Base-by-base conservation (phyloP, 2,797 vertebrate genomes). In the Okamejei kenojei region DNA sequence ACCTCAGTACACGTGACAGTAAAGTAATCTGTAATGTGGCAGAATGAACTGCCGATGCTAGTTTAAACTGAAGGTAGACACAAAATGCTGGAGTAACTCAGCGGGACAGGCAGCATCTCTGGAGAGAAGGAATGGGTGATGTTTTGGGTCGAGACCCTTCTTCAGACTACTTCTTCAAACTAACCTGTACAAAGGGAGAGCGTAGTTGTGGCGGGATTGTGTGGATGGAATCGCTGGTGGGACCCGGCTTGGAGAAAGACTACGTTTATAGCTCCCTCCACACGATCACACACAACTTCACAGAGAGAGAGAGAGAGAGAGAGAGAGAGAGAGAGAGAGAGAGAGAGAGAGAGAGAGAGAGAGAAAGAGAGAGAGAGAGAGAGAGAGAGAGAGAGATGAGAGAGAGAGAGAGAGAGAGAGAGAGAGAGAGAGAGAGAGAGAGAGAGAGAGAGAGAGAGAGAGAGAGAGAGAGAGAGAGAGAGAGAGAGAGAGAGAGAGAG, bases 221-320 rank as follows among this genome's bases (percentile, higher is more conserved):
- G 76, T n/a, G 10, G 90, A 58, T 29, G 71, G 90, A 76, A 58
- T 92, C 71, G n/a, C 23, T 54, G 38, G 35, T n/a, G 71, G 90
- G 90, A 76, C 71, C 54, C 29, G 21, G 54, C 35, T 92, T 92
- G 90, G 90, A 92, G 71, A 54, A 74, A 58, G 76, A 71, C 90
- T 71, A 92, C 74, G 8, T 35, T 74, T 74, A 32, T 65, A 74
- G 54, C 71, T 58, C 74, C 90, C 90, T 76, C 90, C 71, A 92
- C 71, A 45, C 45, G 88, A 91, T 9, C 88, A 91, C 38, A 65
- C 88, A n/a, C 90, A 92, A 58, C 71, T 92, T 92, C 90, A 92
- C 45, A 45, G 45, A 45, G 45, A 1, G 45, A 54, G 45, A 54
- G 45, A 54, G 45, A 6, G 45, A 54, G 45, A 54, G 45, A 54